These are phyloP conservation scores for Mesorhabditis sp. DNA, from an alignment of 2,888 invertebrate species.

Conservation along the genomic window DNA sequence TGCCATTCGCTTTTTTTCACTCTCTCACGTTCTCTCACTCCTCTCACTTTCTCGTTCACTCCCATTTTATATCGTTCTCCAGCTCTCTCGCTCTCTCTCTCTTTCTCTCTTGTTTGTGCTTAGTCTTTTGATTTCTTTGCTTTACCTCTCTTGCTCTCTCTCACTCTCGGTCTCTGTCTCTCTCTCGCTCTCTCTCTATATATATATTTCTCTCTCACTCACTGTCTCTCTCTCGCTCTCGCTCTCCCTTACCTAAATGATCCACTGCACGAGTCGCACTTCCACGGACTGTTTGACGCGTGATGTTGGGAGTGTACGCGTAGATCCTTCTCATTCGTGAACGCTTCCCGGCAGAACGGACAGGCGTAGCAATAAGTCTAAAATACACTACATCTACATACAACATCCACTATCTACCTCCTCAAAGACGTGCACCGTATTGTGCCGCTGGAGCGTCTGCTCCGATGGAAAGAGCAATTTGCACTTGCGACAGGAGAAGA, in stretches of 20 bases:
- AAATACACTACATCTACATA: constrained; percentile 11
- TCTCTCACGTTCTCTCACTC: too few relatives aligned
- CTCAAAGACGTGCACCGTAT: constrained; percentile 47
- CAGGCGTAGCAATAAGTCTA: not conserved
- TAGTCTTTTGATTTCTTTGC: too few relatives aligned
- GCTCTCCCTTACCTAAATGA: constrained; percentile 36
- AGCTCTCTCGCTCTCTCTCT: too few relatives aligned
- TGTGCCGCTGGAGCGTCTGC: constrained; percentile 49
- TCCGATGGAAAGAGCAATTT: constrained; percentile 50
- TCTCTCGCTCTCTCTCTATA: too few relatives aligned
- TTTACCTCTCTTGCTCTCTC: too few relatives aligned
- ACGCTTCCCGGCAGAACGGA: constrained; percentile 16
- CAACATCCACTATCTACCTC: constrained; percentile 26
- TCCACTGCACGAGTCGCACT: constrained; percentile 45
- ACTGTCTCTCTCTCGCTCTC: not conserved
- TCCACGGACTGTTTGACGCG: constrained; percentile 39
- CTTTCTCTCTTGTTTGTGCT: too few relatives aligned
- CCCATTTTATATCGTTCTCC: too few relatives aligned
- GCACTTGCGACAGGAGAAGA: constrained; percentile 53
- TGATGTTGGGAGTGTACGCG: constrained; percentile 39
- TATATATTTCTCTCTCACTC: too few relatives aligned
- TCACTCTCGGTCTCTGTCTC: too few relatives aligned
- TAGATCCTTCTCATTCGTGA: constrained; percentile 42
- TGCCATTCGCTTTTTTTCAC: too few relatives aligned
- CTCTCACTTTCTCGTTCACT: too few relatives aligned